These are phyloP conservation scores for Cotesia chilonis DNA, from an alignment of 1,140 invertebrate genomes.

Conservation along the genomic window DNA sequence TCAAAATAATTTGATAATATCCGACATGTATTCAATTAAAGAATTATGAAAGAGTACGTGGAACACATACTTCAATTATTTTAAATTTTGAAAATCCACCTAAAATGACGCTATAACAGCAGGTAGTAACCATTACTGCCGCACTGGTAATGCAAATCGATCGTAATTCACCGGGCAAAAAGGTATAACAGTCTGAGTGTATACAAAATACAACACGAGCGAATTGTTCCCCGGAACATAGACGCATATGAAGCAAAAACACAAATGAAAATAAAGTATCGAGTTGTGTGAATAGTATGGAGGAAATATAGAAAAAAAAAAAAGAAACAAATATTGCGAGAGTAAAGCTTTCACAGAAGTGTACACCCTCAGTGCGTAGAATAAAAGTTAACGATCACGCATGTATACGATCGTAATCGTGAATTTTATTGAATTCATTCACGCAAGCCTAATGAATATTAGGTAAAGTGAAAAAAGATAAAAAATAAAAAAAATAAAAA, in stretches of 20 bases:
- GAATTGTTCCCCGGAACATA: background rate
- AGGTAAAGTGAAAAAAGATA: slow-evolving; percentile 20
- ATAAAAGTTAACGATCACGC: slow-evolving; percentile 38
- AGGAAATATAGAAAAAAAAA: too few relatives aligned
- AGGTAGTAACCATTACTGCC: slow-evolving; percentile 35
- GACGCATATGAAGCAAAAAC: slow-evolving; percentile 19
- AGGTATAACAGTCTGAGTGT: slow-evolving; percentile 1
- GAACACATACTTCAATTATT: slow-evolving; percentile 8
- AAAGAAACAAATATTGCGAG: too few relatives aligned
- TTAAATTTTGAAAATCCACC: slow-evolving; percentile 20
- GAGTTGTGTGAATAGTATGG: slow-evolving; percentile 8
- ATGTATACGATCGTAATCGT: slow-evolving; percentile 25
- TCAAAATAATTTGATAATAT: slow-evolving; percentile 16
- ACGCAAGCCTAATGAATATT: background rate
- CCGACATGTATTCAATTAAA: background rate
- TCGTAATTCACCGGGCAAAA: slow-evolving; percentile 19
- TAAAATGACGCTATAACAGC: slow-evolving; percentile 30
- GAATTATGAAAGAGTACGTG: slow-evolving; percentile 4
- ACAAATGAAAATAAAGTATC: slow-evolving; percentile 26
- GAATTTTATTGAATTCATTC: slow-evolving; percentile 32
- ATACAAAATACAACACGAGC: slow-evolving; percentile 13
- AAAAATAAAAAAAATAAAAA: background rate
- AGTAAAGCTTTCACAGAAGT: slow-evolving; percentile 1
- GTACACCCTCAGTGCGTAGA: slow-evolving; percentile 22
- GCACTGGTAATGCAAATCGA: slow-evolving; percentile 23